phyloP scores from a whole-genome alignment of 2,888 invertebrate species.

The Acrobeloides nanus region DNA sequence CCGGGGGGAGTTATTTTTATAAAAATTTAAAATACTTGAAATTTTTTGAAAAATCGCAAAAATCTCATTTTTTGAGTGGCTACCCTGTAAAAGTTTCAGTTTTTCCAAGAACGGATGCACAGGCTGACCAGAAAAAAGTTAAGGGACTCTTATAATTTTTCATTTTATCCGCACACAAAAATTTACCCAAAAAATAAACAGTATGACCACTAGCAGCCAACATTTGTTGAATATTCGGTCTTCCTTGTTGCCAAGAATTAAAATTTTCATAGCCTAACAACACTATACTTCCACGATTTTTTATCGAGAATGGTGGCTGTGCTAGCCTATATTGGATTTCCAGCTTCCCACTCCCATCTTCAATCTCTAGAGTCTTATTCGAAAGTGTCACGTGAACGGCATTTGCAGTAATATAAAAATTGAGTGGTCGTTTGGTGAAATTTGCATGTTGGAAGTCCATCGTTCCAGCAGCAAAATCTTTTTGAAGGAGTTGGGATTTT shows the following conservation, averaged over 20 bases:
- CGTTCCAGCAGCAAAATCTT: too few relatives aligned
- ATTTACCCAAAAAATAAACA: too few relatives aligned
- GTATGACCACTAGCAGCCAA: constrained; percentile 29
- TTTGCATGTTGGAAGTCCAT: constrained; percentile 11
- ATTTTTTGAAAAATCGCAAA: too few relatives aligned
- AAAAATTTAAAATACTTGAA: too few relatives aligned
- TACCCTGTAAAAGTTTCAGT: too few relatives aligned
- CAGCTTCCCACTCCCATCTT: background rate
- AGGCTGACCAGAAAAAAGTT: too few relatives aligned
- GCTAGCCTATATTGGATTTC: background rate
- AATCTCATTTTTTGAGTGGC: too few relatives aligned
- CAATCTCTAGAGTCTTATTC: constrained; percentile 12
- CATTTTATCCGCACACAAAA: too few relatives aligned
- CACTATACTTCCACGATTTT: constrained; percentile 21
- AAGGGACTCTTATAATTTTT: too few relatives aligned
- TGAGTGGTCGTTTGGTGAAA: constrained; percentile 27
- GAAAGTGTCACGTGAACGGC: constrained; percentile 24
- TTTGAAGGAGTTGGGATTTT: too few relatives aligned
- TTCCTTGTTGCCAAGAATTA: constrained; percentile 17
- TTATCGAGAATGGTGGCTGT: constrained; percentile 24
- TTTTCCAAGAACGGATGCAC: too few relatives aligned
- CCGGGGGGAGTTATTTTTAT: too few relatives aligned
- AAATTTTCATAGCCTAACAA: constrained; percentile 14
- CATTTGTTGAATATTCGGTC: constrained; percentile 28
- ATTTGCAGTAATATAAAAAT: constrained; percentile 30